Base-by-base conservation (phyloP, 2,888 invertebrate species). In the Philaethria dido region DNA sequence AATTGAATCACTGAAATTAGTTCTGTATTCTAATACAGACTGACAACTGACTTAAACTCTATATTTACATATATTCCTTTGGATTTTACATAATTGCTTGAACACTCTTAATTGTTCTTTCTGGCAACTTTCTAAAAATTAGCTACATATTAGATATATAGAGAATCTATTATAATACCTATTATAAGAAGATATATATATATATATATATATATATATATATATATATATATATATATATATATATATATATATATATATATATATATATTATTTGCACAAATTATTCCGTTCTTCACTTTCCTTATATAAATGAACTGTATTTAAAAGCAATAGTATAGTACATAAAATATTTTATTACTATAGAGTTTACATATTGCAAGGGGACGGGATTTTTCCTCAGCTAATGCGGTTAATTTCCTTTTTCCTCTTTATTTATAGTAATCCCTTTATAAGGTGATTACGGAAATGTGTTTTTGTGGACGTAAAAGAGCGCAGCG, bases 401-500 rank as follows among this genome's bases (percentile, higher is more conserved):
- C 82, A 78, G 82, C 85, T 91, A 92, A 92, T 89, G 91, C 90
- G 91, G 91, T 92, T 92, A 92, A 92, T 92, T 92, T 92, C 90
- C 90, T 91, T 89, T 90, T 92, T 92, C 92, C 92, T 92, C 85
- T 92, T 92, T 92, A 92, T 92, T 92, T 92, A 92, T 92, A 91
- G 92, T 92, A 92, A 92, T 92, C 92, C 90, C 92, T 91, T 91
- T 92, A 92, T 92, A 92, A 92, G 92, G 91, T 92, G 92, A 92
- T 92, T 92, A 92, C 92, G 86, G 90, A 90, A 92, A 92, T 92
- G 92, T 92, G 90, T 92, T 92, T 88, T 91, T 89, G 88, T 86
- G 89, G 87, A 89, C 87, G 89, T 90, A 88, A 91, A 89, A 91
- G 88, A 90, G 86, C 92, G 85, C 92, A 86, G 88, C 87, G 81